Percentiles rank a stretch among this genome's conserved stretches.
phyloP scores from a whole-genome alignment of 2,113 vertebrate species.

The Agelaius phoeniceus region DNA sequence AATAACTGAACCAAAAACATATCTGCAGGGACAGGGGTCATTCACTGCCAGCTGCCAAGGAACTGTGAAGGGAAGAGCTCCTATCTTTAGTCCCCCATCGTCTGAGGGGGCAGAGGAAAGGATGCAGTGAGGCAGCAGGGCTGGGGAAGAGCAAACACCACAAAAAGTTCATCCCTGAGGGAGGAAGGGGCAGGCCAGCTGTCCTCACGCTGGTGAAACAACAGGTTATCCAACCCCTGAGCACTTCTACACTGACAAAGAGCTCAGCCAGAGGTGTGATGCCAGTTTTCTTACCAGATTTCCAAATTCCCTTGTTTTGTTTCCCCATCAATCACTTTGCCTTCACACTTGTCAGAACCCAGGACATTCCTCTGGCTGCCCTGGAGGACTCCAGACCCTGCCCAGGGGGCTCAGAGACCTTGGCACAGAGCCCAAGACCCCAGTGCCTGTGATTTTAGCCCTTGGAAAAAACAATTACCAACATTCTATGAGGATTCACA shows the following conservation, averaged over 20 bases:
- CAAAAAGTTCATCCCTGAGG: not conserved
- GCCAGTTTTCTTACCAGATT: not conserved
- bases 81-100: conserved; percentile 8
- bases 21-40: not conserved
- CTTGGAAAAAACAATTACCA: too few relatives aligned
- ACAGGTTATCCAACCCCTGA: not conserved
- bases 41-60: not conserved
- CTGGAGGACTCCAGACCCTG: too few relatives aligned
- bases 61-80: not conserved
- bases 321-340: not conserved
- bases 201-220: not conserved
- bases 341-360: not conserved
- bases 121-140: not conserved
- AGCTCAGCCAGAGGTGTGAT: not conserved
- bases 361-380: too few relatives aligned
- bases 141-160: not conserved
- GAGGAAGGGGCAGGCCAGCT: not conserved
- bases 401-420: too few relatives aligned
- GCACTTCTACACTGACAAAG: not conserved
- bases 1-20: conserved; percentile 26
- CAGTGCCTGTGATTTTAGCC: too few relatives aligned
- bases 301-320: not conserved
- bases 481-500: too few relatives aligned
- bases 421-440: too few relatives aligned
- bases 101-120: conserved; percentile 32